Evolutionary conservation across 2,888 invertebrate genomes (phyloP), one percentile per base, ranked within the genome.

Genomic region (Teleogryllus oceanicus): DNA sequence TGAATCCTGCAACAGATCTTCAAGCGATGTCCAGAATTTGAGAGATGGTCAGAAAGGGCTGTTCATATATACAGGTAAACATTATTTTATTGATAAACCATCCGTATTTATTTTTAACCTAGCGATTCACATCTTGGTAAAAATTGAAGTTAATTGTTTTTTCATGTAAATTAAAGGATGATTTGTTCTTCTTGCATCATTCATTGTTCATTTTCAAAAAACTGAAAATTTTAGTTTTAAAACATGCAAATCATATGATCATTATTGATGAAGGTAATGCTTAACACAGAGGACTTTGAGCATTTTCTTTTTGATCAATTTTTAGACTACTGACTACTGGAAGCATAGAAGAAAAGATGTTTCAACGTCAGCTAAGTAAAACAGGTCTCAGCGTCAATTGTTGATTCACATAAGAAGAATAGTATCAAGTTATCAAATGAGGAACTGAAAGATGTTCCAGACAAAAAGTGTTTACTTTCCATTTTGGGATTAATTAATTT

Each of bases 1-100:
- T 93, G 93, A 93, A 93, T 87, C 93, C 93, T 24, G 92, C 93
- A 10, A 91, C 90, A 80, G 93, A 93, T 86, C 86, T 90, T 74
- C 89, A 90, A 84, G 89, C 89, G 20, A 88, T 89, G 89, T 88
- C 90, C 20, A 87, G 93, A 79, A 90, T 93, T 76, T 93, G 93
- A 86, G 93, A 82, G 92, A 92, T 85, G 93, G 93, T 12, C 93
- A 93, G 85, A 89, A 87, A 87, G 87, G 81, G 87, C 88, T 82
- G 92, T 92, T 20, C 89, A 90, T 83, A 90, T 94, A 82, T 94
- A 93, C 85, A 89, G 91, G 85, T 87, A 37, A 37, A 37, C 8
- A 37, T 37, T 37, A 4, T 5, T 4, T 37, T 37, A 37, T 37
- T 37, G 37, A 37, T 8, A 37, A 37, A 37, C 37, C 37, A 37